A percentile compares a stretch with the other conserved stretches of the same genome.
Conservation (phyloP, 2,797 vertebrate species). For the Xerus rutilus region DNA sequence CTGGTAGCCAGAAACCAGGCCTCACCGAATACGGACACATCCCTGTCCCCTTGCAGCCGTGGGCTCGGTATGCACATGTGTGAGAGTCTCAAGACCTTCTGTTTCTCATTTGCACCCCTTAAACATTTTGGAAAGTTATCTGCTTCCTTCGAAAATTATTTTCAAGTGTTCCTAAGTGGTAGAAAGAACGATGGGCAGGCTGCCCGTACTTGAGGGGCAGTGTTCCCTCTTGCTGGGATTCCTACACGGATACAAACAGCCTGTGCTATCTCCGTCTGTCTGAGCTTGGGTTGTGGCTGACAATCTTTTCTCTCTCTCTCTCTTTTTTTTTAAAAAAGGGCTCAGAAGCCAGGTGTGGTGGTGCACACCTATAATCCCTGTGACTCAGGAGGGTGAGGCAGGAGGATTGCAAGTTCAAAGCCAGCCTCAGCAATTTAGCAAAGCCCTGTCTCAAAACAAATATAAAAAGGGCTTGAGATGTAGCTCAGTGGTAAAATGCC, state of each 20-base stretch:
- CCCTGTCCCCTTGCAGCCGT: fast-evolving
- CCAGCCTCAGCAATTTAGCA: too few relatives aligned
- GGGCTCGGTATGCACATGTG: fast-evolving
- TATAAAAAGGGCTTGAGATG: too few relatives aligned
- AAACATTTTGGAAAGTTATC: neutral
- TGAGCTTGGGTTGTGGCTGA: neutral
- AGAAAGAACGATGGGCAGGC: neutral
- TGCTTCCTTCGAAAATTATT: neutral
- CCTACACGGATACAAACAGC: neutral
- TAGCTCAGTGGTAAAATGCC: too few relatives aligned
- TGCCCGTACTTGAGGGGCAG: neutral
- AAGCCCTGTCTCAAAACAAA: too few relatives aligned
- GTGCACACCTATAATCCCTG: too few relatives aligned
- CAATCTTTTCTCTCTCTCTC: neutral
- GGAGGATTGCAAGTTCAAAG: too few relatives aligned
- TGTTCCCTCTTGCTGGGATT: too few relatives aligned
- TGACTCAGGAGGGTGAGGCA: too few relatives aligned
- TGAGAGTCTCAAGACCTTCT: neutral
- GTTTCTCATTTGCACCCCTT: neutral
- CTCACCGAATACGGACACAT: fast-evolving
- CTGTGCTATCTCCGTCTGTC: neutral
- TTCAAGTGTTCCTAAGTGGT: neutral
- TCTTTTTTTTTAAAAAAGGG: neutral
- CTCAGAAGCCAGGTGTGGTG: too few relatives aligned
- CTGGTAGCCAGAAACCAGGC: neutral